Evolutionary conservation across 2,888 invertebrate genomes (phyloP).

Genomic region (Sphaeridia pumilis): DNA sequence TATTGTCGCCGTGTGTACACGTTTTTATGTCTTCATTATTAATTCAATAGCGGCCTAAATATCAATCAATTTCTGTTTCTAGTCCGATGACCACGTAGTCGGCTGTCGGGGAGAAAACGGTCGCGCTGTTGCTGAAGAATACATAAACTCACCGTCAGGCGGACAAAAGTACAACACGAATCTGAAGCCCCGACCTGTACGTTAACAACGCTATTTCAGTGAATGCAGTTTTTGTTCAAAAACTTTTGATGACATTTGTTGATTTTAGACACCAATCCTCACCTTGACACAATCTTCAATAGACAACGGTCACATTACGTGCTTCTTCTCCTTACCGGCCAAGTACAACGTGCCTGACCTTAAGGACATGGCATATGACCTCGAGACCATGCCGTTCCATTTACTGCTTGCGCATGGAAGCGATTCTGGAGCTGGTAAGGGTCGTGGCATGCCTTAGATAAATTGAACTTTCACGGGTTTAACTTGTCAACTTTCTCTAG

Average conservation of each 20-base stretch:
- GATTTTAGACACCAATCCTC: background rate
- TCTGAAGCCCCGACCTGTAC: background rate
- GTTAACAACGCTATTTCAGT: background rate
- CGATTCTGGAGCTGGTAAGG: background rate
- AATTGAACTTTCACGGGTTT: no score
- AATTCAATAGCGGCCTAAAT: no score
- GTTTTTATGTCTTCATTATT: no score
- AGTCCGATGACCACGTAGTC: background rate
- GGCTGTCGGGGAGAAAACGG: background rate
- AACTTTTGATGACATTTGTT: background rate
- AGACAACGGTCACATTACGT: background rate
- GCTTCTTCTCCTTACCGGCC: background rate
- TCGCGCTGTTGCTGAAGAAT: background rate
- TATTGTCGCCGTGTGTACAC: no score
- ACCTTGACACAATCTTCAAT: background rate
- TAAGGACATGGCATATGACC: background rate
- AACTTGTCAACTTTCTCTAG: conserved; percentile 39
- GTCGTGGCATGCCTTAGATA: no score
- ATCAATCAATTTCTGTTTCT: background rate
- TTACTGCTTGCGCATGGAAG: background rate
- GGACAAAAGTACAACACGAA: background rate
- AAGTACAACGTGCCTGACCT: background rate
- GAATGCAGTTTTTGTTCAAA: background rate
- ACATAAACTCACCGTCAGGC: background rate
- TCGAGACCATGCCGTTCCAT: background rate